Evolutionary conservation across 2,888 invertebrate genomes (phyloP).

Genomic region (Limnephilus lunatus): DNA sequence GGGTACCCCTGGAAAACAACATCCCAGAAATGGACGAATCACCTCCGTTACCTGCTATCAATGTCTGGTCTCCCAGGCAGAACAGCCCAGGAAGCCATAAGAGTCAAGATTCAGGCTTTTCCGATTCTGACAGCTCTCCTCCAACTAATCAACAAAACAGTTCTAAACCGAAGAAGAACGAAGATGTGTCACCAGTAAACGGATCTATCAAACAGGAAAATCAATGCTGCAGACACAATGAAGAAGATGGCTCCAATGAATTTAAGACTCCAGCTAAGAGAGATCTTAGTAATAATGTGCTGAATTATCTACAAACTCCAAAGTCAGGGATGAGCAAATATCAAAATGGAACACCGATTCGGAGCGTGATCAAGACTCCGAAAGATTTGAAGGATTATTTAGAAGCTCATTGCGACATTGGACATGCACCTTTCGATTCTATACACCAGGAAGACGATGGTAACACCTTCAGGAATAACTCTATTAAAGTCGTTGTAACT

Average conservation of each 20-base stretch:
- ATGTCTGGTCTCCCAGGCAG: constrained; percentile 75
- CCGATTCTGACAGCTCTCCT: constrained; percentile 85
- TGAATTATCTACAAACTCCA: constrained; percentile 60
- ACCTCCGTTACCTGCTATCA: constrained; percentile 71
- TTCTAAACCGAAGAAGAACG: constrained; percentile 44
- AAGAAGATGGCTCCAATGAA: constrained; percentile 67
- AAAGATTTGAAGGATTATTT: constrained; percentile 77
- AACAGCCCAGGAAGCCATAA: constrained; percentile 82
- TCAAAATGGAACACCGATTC: constrained; percentile 67
- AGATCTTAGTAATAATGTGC: constrained; percentile 53
- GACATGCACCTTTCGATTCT: constrained; percentile 59
- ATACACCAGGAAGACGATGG: constrained; percentile 71
- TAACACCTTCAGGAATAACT: constrained; percentile 72
- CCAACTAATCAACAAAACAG: constrained; percentile 72
- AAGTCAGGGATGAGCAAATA: constrained; percentile 52
- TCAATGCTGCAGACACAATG: constrained; percentile 47
- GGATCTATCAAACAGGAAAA: constrained; percentile 70
- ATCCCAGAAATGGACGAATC: constrained; percentile 67
- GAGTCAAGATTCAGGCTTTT: constrained; percentile 89
- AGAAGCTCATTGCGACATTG: constrained; percentile 72
- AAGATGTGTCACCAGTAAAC: constrained; percentile 69
- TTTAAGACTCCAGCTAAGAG: constrained; percentile 54
- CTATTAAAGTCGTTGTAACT: constrained; percentile 69
- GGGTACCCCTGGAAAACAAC: constrained; percentile 69
- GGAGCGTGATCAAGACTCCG: constrained; percentile 76